Evolutionary conservation across 2,113 vertebrate genomes (phyloP), one percentile per base, ranked within the genome.

Genomic region (Axis porcinus): DNA sequence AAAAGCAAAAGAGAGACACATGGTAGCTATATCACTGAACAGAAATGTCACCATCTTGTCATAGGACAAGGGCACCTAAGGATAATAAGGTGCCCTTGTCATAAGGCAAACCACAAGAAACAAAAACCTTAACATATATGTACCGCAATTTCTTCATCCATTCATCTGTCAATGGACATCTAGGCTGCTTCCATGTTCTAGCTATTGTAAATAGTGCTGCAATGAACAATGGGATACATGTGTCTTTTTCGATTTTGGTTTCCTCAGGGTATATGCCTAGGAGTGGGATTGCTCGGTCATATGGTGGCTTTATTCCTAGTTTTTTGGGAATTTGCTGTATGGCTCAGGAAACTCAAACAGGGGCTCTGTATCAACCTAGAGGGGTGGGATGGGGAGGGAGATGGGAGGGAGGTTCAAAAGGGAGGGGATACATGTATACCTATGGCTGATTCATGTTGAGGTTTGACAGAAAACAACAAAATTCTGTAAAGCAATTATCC

Each of bases 21-120:
- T 1, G 16, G 28, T 5, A 28, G 43, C 1, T 2, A 0, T 0
- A 17, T 21, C 7, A 23, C 0, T 5, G 17, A 6, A 2, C 1
- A 2, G 1, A 14, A 17, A 28, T 2, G 10, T 12, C 10, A 23
- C 17, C 13, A 16, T 25, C 2, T 15, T 14, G 1, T 23, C 12
- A 36, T 0, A 7, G 13, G 14, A 70, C 11, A 2, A 19, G 79
- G 50, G 28, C 25, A 4, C 23, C 25, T 0, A 47, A 1, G 5
- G 70, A 13, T 1, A 30, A 19, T 15, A 13, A 50, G n/a, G n/a
- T 36, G n/a, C 19, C n/a, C 19, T 70, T 70, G 64, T 12, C 21
- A 33, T 6, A 47, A 78, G 47, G 21, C 16, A 7, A 11, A 45
- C 7, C 25, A 14, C 0, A 3, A 23, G 28, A 33, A 2, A 21